Evolutionary conservation across 1,140 invertebrate species (phyloP), one percentile per base, ranked within the genome.

Genomic region (Contarinia nasturtii): DNA sequence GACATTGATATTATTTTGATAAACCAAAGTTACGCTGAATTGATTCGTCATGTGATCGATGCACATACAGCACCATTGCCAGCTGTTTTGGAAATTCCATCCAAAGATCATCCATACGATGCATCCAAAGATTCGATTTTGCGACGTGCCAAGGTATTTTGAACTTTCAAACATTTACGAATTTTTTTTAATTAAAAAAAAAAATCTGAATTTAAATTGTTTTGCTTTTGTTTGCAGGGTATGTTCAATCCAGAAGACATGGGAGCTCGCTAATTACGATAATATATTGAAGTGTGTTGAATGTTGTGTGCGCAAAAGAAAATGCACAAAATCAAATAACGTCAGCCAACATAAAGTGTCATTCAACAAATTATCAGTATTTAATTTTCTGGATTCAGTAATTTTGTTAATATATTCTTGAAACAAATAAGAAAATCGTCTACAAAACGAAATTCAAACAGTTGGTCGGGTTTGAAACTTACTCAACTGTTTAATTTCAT

Each of bases 1-100:
- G 96, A 99, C 63, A 93, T 99, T 55, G 95, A 96, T 59, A 98
- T 99, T 52, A 95, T 99, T 57, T 75, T 99, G 11, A 98, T 99
- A 52, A 98, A 96, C 66, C 96, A 99, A 68, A 97, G 95, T 67
- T 76, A 98, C 51, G 96, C 96, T 37, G 96, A 99, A 68, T 75
- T 96, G 74, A 96, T 99, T 61, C 78, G 96, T 45, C 91, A 97
- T 67, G 80, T 89, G 8, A 94, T 99, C 54, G 96, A 99, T 64
- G 77, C 75, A 20, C 92, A 99, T 61, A 86, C 80, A 27, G 76
- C 83, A 43, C 89, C 92, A 2, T 84, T 98, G 50, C 96, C 96
- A 20, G 80, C 96, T 12, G 86, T 99, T 7, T 70, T 99, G 44
- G 96, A 99, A 75, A 99, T 99, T 57, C 96, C 96, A 19, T 97